These are phyloP conservation scores for Platichthys stellatus DNA, from an alignment of 2,113 vertebrate genomes.

Conservation along the genomic window DNA sequence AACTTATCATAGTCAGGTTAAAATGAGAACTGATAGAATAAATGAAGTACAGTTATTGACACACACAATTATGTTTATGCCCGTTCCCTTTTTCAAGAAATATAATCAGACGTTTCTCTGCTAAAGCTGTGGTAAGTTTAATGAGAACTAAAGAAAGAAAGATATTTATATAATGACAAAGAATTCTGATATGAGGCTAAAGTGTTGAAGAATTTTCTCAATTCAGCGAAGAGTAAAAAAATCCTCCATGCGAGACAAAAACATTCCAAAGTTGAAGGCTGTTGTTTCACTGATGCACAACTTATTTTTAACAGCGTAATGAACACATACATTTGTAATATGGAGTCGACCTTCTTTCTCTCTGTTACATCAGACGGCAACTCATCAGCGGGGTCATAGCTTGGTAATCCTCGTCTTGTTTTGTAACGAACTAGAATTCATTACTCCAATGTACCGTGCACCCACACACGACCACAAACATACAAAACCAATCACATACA, in stretches of 20 bases:
- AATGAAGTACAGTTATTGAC: constrained; percentile 3
- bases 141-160: too few species aligned
- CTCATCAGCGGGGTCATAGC: constrained; percentile 21
- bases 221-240: constrained; percentile 9
- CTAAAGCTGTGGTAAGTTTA: not conserved
- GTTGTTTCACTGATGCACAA: constrained; percentile 12
- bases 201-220: not conserved
- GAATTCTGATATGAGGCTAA: constrained; percentile 7
- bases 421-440: constrained; percentile 41
- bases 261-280: not conserved
- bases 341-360: constrained; percentile 20
- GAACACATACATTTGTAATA: constrained; percentile 32
- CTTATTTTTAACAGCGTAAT: constrained; percentile 19
- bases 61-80: constrained; percentile 3
- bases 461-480: constrained; percentile 41
- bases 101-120: not conserved
- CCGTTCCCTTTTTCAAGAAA: not conserved
- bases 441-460: constrained; percentile 11
- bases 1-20: constrained; percentile 35
- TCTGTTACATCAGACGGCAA: constrained; percentile 34
- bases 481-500: constrained; percentile 14
- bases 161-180: not conserved
- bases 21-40: constrained; percentile 25
- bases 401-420: constrained; percentile 28
- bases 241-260: not conserved